These are phyloP conservation scores for Lycocorax pyrrhopterus DNA, from an alignment of 2,113 vertebrate genomes.

Conservation along the genomic window DNA sequence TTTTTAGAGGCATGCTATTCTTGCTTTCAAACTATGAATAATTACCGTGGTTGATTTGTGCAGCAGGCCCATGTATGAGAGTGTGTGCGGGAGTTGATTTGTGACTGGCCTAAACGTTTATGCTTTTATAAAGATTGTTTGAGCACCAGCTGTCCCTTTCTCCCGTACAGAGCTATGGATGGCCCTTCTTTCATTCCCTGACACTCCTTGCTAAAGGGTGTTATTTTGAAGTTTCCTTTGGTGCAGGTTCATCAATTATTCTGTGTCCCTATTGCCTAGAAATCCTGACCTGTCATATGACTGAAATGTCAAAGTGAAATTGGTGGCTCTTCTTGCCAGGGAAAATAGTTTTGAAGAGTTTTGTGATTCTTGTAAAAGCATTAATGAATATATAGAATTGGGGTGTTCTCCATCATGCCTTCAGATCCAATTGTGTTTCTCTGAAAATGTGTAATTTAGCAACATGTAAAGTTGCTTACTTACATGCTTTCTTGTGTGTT, in stretches of 20 bases:
- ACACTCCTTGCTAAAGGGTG: background rate
- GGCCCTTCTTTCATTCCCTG: background rate
- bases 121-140: background rate
- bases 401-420: background rate
- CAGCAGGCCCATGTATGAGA: background rate
- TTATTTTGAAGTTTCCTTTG: background rate
- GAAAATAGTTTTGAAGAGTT: background rate
- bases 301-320: background rate
- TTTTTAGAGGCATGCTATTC: background rate
- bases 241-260: background rate
- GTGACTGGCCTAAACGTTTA: background rate
- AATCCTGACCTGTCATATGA: background rate
- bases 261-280: background rate
- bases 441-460: background rate
- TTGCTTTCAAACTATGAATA: background rate
- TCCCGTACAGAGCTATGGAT: background rate
- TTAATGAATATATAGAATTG: background rate
- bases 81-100: background rate
- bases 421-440: background rate
- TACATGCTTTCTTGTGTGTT: background rate
- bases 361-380: background rate
- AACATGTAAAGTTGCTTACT: background rate
- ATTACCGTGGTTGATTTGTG: background rate
- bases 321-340: background rate
- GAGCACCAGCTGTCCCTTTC: background rate